phyloP scores from a whole-genome alignment of 1,140 invertebrate species.

The Drosophila virilis region DNA sequence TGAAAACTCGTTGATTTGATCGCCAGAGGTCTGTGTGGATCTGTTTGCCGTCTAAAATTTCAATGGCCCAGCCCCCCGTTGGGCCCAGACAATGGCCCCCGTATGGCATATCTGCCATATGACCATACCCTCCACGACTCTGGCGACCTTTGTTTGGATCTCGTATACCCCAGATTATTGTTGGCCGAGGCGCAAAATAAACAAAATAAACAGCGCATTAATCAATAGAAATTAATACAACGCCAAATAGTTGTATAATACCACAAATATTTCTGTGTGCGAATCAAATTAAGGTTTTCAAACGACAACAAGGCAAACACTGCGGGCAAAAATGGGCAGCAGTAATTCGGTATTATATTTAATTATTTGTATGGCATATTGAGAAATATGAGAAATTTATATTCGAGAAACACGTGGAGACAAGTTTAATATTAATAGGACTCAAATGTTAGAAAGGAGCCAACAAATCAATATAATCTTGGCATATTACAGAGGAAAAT shows the following conservation, averaged over 20 bases:
- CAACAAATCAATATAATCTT: too few species aligned
- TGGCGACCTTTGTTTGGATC: slow-evolving; percentile 52
- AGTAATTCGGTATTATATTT: slow-evolving; percentile 31
- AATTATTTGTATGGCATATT: slow-evolving; percentile 22
- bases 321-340: slow-evolving; percentile 19
- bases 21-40: slow-evolving; percentile 24
- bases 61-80: slow-evolving; percentile 62
- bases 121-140: slow-evolving; percentile 13
- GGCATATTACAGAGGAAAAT: too few species aligned
- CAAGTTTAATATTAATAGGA: slow-evolving; percentile 44
- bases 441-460: too few species aligned
- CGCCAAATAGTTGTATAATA: slow-evolving; percentile 78
- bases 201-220: slow-evolving; percentile 82
- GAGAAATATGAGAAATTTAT: not conserved
- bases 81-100: slow-evolving; percentile 45
- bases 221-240: slow-evolving; percentile 81
- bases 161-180: slow-evolving; percentile 55
- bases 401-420: slow-evolving; percentile 26
- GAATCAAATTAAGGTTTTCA: slow-evolving; percentile 72
- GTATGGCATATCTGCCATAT: slow-evolving; percentile 20
- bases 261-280: slow-evolving; percentile 46
- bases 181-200: slow-evolving; percentile 75
- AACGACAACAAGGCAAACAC: slow-evolving; percentile 23
- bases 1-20: slow-evolving; percentile 74
- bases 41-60: slow-evolving; percentile 66